phyloP scores from a whole-genome alignment of 2,797 vertebrate genomes.

The Lycodopsis pacificus region DNA sequence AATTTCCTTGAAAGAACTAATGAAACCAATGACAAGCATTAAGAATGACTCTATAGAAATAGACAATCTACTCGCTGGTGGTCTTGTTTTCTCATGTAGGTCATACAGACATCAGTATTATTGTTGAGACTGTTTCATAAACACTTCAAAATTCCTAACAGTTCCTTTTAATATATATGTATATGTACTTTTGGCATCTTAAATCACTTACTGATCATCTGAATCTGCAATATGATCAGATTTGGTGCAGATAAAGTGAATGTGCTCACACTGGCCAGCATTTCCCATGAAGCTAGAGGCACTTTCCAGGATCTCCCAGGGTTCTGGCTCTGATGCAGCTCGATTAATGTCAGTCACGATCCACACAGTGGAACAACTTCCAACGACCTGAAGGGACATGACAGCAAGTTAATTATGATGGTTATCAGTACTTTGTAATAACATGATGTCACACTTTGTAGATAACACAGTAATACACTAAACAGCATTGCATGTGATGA shows the following conservation, averaged over 20 bases:
- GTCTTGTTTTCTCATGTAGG: not conserved
- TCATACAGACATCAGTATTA: not conserved
- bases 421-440: not conserved
- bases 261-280: conserved; percentile 53
- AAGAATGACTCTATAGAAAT: not conserved
- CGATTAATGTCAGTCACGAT: conserved; percentile 53
- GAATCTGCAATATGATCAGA: not conserved
- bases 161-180: not conserved
- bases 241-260: conserved; percentile 69
- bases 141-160: not conserved
- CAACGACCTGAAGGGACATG: conserved; percentile 41
- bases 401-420: not conserved
- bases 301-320: conserved; percentile 59
- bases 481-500: not conserved
- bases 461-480: not conserved
- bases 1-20: not conserved
- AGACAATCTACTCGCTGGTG: not conserved
- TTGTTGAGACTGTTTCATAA: not conserved
- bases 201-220: conserved; percentile 23
- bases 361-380: conserved; percentile 63
- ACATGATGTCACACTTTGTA: not conserved
- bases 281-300: conserved; percentile 47
- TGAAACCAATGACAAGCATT: not conserved
- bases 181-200: not conserved
- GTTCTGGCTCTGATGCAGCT: conserved; percentile 35